A percentile compares a stretch with the other conserved stretches of the same genome.
Conservation (phyloP, 2,113 vertebrate genomes). For the Ranitomeya variabilis region DNA sequence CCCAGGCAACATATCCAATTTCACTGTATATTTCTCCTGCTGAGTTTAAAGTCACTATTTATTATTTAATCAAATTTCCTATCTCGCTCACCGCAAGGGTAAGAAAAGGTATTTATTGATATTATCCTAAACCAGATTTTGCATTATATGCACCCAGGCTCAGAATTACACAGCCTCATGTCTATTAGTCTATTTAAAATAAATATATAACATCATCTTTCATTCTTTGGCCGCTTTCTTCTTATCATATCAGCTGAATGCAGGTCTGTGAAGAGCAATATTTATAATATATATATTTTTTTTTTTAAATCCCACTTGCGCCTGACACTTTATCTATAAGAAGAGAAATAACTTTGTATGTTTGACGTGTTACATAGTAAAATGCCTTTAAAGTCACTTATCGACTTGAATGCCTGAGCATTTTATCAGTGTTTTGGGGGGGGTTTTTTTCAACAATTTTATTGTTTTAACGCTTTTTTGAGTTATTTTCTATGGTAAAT, state of each 20-base stretch:
- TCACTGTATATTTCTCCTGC: constrained; percentile 35
- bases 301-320: constrained; percentile 5
- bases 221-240: not conserved
- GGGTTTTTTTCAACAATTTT: constrained; percentile 12
- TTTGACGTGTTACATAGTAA: constrained; percentile 34
- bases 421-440: not conserved
- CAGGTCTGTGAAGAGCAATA: constrained; percentile 31
- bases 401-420: not conserved
- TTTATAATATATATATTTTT: constrained; percentile 8
- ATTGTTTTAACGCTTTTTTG: constrained; percentile 25
- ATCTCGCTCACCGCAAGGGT: constrained; percentile 3
- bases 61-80: constrained; percentile 41
- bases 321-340: constrained; percentile 32
- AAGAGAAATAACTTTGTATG: constrained; percentile 37
- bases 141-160: constrained; percentile 15
- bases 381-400: constrained; percentile 12
- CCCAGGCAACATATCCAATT: constrained; percentile 46
- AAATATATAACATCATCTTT: constrained; percentile 7
- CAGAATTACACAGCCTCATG: not conserved
- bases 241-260: constrained; percentile 41
- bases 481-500: constrained; percentile 30
- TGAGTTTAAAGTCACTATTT: constrained; percentile 36
- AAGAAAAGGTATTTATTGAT: constrained; percentile 40
- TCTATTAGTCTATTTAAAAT: not conserved
- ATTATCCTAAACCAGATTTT: constrained; percentile 5